Evolutionary conservation across 1,140 invertebrate species (phyloP), one percentile per base, ranked within the genome.

Genomic region (Drosophila fuyamai): DNA sequence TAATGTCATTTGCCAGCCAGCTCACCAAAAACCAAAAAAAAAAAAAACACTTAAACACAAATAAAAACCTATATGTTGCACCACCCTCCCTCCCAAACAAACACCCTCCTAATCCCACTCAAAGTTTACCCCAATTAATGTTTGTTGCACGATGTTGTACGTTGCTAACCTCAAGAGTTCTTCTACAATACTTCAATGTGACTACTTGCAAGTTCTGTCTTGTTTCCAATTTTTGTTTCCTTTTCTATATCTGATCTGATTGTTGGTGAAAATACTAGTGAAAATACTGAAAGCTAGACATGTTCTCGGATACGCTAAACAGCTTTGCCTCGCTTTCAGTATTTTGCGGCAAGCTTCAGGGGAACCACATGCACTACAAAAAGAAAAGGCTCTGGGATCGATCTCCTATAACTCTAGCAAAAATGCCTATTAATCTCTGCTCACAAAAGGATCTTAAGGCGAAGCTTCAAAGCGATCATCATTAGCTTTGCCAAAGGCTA

Each of bases 211-310:
- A 81, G 56, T 88, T 82, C 59, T 55, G 63, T 63, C 67, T 63
- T 72, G 51, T 89, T 58, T 53, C 36, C 32, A 36, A 73, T 50
- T 73, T 41, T 60, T 62, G 9, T 48, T 62, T 62, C 32, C 38
- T 51, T 65, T 23, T 71, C 56, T 41, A 35, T 50, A 57, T 59
- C 62, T 43, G 56, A 57, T 59, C 62, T 43, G 56, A 60, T 41
- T 61, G 18, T 58, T 60, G 46, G 57, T 59, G 61, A 75, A 23
- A 75, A 23, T 57, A 63, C 41, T 63, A 74, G 41, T 27, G 43
- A 76, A 77, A 77, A 85, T 80, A 88, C 83, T 88, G 76, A 89
- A 74, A 88, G 65, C 83, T 77, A 88, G 79, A 88, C 76, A 88
- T 80, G 65, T 88, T 82, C 58, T 66, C 78, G 47, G 44, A 85